These are phyloP conservation scores for Eupithecia pulchellata DNA, from an alignment of 2,888 invertebrate species.

Conservation along the genomic window DNA sequence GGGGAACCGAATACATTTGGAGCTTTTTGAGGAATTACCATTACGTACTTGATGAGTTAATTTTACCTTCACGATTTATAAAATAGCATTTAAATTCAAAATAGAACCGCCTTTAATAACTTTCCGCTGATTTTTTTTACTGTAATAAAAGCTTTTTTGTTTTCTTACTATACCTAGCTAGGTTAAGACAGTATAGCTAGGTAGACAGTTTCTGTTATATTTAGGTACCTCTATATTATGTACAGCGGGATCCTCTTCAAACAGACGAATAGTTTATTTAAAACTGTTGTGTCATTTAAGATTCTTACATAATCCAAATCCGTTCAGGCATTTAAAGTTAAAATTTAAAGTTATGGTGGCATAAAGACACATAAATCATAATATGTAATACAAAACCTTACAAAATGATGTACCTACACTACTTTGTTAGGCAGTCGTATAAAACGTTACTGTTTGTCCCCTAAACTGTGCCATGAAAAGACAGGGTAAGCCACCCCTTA, in stretches of 20 bases:
- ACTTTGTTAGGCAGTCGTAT: background rate
- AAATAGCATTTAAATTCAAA: background rate
- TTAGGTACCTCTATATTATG: too few species aligned
- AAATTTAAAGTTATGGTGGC: background rate
- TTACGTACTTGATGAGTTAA: background rate
- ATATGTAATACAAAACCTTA: background rate
- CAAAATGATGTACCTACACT: background rate
- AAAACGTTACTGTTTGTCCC: constrained; percentile 1
- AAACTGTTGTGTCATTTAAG: too few species aligned
- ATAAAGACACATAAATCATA: background rate
- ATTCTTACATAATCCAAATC: background rate
- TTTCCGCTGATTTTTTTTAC: too few species aligned
- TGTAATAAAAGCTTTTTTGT: too few species aligned
- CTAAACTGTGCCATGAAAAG: constrained; percentile 21
- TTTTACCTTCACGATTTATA: background rate
- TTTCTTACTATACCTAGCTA: too few species aligned
- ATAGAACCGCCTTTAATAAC: background rate
- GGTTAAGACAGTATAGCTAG: too few species aligned
- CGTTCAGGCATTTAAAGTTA: background rate
- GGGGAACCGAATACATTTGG: constrained; percentile 8
- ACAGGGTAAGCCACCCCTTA: constrained; percentile 38
- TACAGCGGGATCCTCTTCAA: too few species aligned
- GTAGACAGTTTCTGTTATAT: too few species aligned
- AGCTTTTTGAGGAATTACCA: background rate
- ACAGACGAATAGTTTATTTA: too few species aligned